A percentile compares a stretch with the other conserved stretches of the same genome.
phyloP scores from a whole-genome alignment of 2,888 invertebrate genomes.

The Papilio protenor region DNA sequence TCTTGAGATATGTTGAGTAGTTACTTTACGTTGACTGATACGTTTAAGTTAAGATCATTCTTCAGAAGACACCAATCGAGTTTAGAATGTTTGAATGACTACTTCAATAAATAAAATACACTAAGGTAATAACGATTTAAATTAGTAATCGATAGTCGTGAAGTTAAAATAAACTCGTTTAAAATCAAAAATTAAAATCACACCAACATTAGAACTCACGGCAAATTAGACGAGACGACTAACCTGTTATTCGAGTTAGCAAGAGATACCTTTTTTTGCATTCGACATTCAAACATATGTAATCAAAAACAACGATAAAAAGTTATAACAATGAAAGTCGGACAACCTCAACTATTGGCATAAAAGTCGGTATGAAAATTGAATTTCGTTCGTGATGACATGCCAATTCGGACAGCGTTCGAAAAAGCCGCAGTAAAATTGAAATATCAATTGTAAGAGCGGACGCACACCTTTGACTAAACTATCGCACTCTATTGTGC shows the following conservation, averaged over 20 bases:
- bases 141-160: neutral
- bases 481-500: no score
- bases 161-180: no score
- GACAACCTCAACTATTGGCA: neutral
- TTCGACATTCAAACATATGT: neutral
- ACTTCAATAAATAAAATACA: neutral
- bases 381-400: neutral
- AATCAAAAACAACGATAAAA: neutral
- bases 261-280: neutral
- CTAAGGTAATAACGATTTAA: neutral
- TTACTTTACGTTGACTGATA: constrained; percentile 22
- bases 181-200: neutral
- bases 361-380: neutral
- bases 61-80: neutral
- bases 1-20: neutral
- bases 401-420: neutral
- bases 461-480: no score
- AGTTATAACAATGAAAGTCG: constrained; percentile 17
- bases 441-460: neutral
- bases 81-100: neutral
- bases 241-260: neutral
- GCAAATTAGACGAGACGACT: neutral
- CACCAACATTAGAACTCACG: neutral
- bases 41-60: neutral
- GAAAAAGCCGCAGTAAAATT: constrained; percentile 1